Percentiles rank a stretch among this genome's conserved stretches.
phyloP scores from a whole-genome alignment of 2,113 vertebrate species.

The Paedocypris sp. region DNA sequence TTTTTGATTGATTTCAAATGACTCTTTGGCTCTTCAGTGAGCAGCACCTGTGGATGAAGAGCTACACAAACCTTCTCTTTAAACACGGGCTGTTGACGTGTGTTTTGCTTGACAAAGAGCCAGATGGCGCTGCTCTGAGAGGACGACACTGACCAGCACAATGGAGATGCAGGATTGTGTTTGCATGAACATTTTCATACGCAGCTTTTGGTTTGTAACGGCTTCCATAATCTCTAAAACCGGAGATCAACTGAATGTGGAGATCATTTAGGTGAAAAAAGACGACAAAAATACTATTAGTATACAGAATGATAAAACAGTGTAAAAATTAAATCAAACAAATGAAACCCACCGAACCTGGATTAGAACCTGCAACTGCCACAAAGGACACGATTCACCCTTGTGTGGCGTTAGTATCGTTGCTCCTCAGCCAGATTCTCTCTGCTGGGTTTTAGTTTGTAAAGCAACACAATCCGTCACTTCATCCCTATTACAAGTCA shows the following conservation, averaged over 20 bases:
- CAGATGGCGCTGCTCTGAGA: constrained; percentile 43
- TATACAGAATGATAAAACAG: too few relatives aligned
- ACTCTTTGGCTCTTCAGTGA: constrained; percentile 11
- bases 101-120: constrained; percentile 37
- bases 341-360: too few relatives aligned
- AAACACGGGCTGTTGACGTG: constrained; percentile 30
- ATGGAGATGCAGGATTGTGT: constrained; percentile 37
- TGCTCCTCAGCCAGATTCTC: too few relatives aligned
- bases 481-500: too few relatives aligned
- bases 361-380: too few relatives aligned
- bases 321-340: too few relatives aligned
- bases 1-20: constrained; percentile 1
- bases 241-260: constrained; percentile 10
- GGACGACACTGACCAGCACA: constrained; percentile 40
- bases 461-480: too few relatives aligned
- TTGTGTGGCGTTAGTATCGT: too few relatives aligned
- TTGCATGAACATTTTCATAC: constrained; percentile 67
- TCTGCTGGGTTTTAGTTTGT: too few relatives aligned
- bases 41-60: constrained; percentile 15
- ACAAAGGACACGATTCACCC: too few relatives aligned
- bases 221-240: constrained; percentile 2
- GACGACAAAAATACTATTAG: neutral
- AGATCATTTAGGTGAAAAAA: neutral
- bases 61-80: constrained; percentile 9
- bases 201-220: constrained; percentile 52